Evolutionary conservation across 2,888 invertebrate species (phyloP), one percentile per base, ranked within the genome.

Genomic region (Ornithoptera alexandrae): DNA sequence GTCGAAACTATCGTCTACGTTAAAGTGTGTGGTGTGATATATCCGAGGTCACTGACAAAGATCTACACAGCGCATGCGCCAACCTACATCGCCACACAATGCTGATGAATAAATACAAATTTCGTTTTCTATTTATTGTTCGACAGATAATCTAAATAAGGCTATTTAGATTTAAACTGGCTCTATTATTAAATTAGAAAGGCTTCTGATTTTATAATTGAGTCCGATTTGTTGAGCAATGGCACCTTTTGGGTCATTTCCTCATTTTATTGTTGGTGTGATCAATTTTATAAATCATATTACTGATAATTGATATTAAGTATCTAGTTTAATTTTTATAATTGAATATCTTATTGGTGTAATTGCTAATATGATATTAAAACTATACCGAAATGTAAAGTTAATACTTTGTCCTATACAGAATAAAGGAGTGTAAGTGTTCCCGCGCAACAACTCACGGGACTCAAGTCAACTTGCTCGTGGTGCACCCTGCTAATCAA

Each of bases 1-100:
- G 64, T 72, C 70, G 56, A 77, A 69, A 77, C 72, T 72, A 63
- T 62, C n/a, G 53, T 73, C 73, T 73, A 71, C 67, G 67, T 74
- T 71, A 69, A 69, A 67, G 66, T 42, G 69, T 61, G 22, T 30
- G 53, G 69, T 61, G 22, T 30, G 53, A 53, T 46, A 18, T 62
- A 57, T 53, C 59, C 65, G 42, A 70, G 66, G 59, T 59, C 36
- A 58, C 72, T 69, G 75, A 79, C 75, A 79, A 72, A 20, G 73
- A 66, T 78, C 70, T 69, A 10, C 18, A 46, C 0, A 30, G 56
- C 24, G 20, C 22, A 36, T 18, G 39, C 56, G 53, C 22, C 56
- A 67, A 58, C 62, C 62, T 57, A 63, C 62, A 67, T 61, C 2
- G 24, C n/a, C 42, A 60, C 36, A 66, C 66, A 60, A 53, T 53